Evolutionary conservation across 2,113 vertebrate genomes (phyloP).

Genomic region (Podiceps cristatus): DNA sequence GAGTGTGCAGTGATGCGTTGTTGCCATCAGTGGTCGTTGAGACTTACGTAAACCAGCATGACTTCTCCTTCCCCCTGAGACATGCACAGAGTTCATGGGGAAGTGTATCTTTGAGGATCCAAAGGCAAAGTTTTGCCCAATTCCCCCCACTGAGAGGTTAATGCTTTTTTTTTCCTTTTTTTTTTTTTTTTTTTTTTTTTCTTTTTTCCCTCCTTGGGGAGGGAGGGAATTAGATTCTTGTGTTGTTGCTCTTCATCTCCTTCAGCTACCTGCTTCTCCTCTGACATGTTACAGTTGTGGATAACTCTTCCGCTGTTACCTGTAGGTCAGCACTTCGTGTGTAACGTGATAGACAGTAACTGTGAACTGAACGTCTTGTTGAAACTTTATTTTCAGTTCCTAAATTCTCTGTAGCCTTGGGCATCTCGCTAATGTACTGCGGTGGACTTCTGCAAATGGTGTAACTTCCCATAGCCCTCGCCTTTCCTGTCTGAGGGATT

Average conservation of each 20-base stretch:
- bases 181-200: neutral
- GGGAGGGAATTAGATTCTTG: neutral
- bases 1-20: accelerated
- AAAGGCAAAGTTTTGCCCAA: neutral
- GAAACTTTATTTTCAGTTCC: neutral
- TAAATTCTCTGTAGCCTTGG: neutral
- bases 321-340: accelerated
- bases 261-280: neutral
- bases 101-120: neutral
- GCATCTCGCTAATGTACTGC: neutral
- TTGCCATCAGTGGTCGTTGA: neutral
- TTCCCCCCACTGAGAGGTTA: neutral
- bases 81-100: neutral
- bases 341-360: neutral
- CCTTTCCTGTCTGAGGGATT: neutral
- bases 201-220: neutral
- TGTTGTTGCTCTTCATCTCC: neutral
- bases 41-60: neutral
- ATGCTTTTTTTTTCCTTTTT: neutral
- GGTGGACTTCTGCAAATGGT: neutral
- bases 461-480: accelerated
- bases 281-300: accelerated
- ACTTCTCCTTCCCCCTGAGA: neutral
- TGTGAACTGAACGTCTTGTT: neutral
- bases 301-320: neutral